Evolutionary conservation across 2,888 invertebrate genomes (phyloP).

Genomic region (Sipha maydis): DNA sequence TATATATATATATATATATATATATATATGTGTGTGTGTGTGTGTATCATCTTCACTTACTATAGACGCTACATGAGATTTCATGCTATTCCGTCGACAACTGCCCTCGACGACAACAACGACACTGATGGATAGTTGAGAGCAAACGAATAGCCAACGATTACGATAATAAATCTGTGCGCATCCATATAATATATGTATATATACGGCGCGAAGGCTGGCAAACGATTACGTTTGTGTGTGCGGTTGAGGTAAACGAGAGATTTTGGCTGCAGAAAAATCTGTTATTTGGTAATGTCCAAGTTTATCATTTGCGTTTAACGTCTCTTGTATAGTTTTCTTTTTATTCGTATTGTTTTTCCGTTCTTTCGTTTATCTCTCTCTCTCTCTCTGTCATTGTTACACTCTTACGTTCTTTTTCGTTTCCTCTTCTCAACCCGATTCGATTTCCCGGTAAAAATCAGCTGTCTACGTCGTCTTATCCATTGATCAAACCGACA

Average conservation of each 20-base stretch:
- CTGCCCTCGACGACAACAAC: background rate
- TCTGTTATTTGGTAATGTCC: slow-evolving; percentile 17
- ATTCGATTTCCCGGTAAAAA: background rate
- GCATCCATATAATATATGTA: slow-evolving; percentile 11
- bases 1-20: no score
- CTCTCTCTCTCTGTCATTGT: background rate
- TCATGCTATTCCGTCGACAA: background rate
- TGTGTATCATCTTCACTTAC: background rate
- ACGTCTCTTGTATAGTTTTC: background rate
- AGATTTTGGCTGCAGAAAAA: slow-evolving; percentile 27
- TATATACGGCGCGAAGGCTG: background rate
- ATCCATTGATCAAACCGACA: background rate
- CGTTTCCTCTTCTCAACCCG: no score
- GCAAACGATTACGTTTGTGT: background rate
- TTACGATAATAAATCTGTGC: slow-evolving; percentile 41
- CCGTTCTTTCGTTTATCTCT: background rate
- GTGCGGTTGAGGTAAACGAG: slow-evolving; percentile 1
- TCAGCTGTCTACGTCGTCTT: background rate
- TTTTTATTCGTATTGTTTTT: background rate
- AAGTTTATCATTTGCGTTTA: slow-evolving; percentile 23
- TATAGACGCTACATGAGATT: background rate
- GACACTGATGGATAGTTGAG: slow-evolving; percentile 27
- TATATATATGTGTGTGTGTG: no score
- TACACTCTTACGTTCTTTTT: background rate
- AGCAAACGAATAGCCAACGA: slow-evolving; percentile 40